These are phyloP conservation scores for Netelia virgata DNA, from an alignment of 2,888 invertebrate species.

Conservation along the genomic window DNA sequence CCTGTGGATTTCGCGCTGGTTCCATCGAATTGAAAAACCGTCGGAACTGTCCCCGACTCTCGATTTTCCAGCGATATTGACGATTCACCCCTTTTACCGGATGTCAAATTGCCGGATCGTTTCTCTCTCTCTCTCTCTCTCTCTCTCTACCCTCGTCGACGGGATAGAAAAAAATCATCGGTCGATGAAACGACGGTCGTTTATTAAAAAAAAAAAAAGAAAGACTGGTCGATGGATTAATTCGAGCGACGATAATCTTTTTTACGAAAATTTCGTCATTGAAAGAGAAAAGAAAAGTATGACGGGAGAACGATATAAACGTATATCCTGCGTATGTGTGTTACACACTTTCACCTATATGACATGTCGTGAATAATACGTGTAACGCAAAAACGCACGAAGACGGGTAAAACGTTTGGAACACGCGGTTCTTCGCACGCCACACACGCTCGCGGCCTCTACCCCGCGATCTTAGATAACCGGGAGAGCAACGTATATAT, in stretches of 20 bases:
- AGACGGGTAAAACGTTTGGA: slow-evolving; percentile 61
- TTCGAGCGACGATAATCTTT: no score
- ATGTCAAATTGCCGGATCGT: neutral
- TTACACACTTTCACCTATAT: neutral
- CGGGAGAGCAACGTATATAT: slow-evolving; percentile 46
- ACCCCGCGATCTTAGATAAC: slow-evolving; percentile 75
- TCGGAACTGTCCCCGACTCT: neutral
- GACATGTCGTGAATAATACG: neutral
- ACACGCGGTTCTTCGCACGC: slow-evolving; percentile 79
- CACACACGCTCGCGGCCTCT: slow-evolving; percentile 73
- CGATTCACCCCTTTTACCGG: neutral
- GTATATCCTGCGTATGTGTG: neutral
- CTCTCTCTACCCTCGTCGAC: no score
- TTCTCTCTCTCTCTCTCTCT: neutral
- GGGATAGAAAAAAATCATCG: neutral
- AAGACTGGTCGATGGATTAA: no score
- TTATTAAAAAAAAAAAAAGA: neutral
- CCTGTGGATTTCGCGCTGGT: neutral
- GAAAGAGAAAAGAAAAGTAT: no score
- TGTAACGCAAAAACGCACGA: slow-evolving; percentile 20
- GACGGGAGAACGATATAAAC: no score
- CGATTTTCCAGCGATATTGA: neutral
- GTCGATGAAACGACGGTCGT: neutral
- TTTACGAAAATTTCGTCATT: no score
- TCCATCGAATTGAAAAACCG: neutral